Evolutionary conservation across 2,797 vertebrate genomes (phyloP), one percentile per base, ranked within the genome.

Genomic region (Epinephelus awoara): DNA sequence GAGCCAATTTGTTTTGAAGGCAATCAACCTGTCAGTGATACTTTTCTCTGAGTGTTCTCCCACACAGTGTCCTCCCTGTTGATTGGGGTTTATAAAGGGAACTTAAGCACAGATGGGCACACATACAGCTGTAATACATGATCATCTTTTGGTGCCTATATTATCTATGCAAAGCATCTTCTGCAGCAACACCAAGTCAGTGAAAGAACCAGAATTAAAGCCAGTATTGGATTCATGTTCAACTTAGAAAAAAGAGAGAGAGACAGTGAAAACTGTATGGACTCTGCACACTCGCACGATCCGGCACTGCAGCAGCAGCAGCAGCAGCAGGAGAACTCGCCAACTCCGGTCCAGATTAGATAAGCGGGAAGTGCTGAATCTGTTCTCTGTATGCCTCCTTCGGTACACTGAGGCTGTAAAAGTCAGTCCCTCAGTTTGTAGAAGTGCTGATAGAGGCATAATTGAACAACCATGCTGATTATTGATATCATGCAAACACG

Each of bases 301-400:
- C 66, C 49, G 49, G 58, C 86, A 40, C 58, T 82, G 67, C 84
- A 79, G 90, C 77, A 51, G 80, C 71, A 40, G 38, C 8, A 68
- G 71, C 78, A 74, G 61, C 66, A 82, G 77, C 42, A 70, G 67
- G 29, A 77, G 82, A 90, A 83, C 80, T 90, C 23, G 67, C 80
- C 91, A 83, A 85, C 86, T 80, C 75, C 79, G 72, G 85, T 88
- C 80, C 88, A 92, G 95, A 95, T 95, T 94, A 95, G 95, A 96
- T 96, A 95, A 95, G 93, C 72, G 84, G 84, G 93, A 95, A 95
- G 90, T 94, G 95, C 95, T 95, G 95, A 96, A 94, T 94, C 79
- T 89, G 90, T 91, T 88, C 90, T 93, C 88, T 90, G 14, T 77
- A 83, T 88, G 87, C 87, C 83, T 89, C 64, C 79, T 82, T 76